A percentile compares a stretch with the other conserved stretches of the same genome.
Evolutionary conservation across 2,888 invertebrate genomes (phyloP).

Genomic region (Drosophila maculinotata): DNA sequence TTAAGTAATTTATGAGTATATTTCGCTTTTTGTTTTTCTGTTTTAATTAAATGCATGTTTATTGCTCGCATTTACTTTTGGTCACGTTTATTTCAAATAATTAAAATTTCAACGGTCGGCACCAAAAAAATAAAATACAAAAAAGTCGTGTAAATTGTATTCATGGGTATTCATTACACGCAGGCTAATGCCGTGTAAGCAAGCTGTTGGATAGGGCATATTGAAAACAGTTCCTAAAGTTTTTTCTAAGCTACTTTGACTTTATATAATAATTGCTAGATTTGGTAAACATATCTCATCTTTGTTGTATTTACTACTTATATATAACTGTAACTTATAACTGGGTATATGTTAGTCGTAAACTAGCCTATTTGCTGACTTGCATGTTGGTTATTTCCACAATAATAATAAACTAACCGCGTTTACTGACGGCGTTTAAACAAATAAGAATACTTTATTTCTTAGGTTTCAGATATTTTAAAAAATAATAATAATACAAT

Average conservation of each 20-base stretch:
- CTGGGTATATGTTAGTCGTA: not conserved
- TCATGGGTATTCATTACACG: slow-evolving; percentile 4
- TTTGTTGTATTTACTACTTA: too few species aligned
- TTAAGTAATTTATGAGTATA: not conserved
- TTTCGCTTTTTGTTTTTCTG: slow-evolving; percentile 2
- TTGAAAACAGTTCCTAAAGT: too few species aligned
- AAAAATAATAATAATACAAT: not conserved
- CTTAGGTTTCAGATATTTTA: too few species aligned
- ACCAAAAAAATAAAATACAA: not conserved
- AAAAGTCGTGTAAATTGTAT: slow-evolving; percentile 18
- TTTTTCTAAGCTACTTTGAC: too few species aligned
- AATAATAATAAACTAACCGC: not conserved
- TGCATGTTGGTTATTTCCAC: not conserved
- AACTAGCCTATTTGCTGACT: not conserved
- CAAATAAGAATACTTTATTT: not conserved
- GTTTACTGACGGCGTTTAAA: not conserved
- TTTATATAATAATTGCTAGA: too few species aligned
- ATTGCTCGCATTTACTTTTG: slow-evolving; percentile 39
- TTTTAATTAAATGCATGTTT: slow-evolving; percentile 27
- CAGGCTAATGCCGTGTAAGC: slow-evolving; percentile 1
- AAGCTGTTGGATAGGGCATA: not conserved
- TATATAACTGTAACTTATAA: not conserved
- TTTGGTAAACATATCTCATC: too few species aligned
- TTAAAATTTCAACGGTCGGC: slow-evolving; percentile 42
- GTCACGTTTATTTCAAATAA: slow-evolving; percentile 67